Evolutionary conservation across 2,797 vertebrate genomes (phyloP).

Genomic region (Acrossocheilus fasciatus): DNA sequence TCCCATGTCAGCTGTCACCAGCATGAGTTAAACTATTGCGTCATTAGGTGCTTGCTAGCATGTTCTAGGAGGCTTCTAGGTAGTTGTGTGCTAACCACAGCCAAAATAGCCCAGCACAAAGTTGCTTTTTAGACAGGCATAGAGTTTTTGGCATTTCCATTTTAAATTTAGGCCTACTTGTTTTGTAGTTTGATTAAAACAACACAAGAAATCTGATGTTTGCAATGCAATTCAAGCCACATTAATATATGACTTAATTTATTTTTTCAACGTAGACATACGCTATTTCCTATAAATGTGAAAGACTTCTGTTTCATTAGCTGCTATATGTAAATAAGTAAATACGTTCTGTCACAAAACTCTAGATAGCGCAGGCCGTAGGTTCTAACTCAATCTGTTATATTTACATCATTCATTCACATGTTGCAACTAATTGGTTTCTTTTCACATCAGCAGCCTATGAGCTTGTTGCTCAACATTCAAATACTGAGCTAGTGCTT

Average conservation of each 20-base stretch:
- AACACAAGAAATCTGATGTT: not conserved
- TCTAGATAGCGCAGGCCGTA: too few relatives aligned
- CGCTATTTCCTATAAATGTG: too few relatives aligned
- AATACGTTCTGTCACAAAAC: too few relatives aligned
- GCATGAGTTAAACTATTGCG: not conserved
- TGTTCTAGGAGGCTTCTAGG: not conserved
- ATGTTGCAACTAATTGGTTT: not conserved
- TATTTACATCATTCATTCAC: too few relatives aligned
- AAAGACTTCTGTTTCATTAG: too few relatives aligned
- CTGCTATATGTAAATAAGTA: too few relatives aligned
- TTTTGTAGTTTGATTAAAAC: not conserved
- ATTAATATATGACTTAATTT: too few relatives aligned
- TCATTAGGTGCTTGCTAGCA: not conserved
- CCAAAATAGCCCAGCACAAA: not conserved
- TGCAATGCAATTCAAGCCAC: not conserved
- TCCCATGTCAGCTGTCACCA: too few relatives aligned
- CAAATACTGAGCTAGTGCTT: not conserved
- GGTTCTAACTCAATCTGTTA: too few relatives aligned
- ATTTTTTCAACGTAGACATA: too few relatives aligned
- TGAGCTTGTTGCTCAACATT: not conserved
- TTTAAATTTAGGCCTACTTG: not conserved
- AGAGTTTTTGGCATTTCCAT: not conserved
- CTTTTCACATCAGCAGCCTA: not conserved
- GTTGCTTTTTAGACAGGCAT: not conserved
- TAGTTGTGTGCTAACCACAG: not conserved